Base-by-base conservation (phyloP, 1,140 invertebrate genomes). In the Cyclina sinensis region DNA sequence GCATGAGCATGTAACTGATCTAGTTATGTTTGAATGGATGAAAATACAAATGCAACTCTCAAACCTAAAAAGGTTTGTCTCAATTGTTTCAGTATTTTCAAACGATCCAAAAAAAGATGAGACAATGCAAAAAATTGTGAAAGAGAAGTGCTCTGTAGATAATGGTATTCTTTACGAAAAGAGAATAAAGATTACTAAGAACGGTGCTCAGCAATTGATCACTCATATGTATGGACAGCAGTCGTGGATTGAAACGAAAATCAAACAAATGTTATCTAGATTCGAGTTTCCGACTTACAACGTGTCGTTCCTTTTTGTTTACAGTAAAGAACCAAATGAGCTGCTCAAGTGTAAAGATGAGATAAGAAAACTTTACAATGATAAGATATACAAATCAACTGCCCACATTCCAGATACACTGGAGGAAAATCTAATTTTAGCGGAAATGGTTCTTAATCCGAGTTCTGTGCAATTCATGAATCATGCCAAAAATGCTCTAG, bases 401-500 rank as follows among this genome's bases (percentile, higher is more conserved):
- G 35, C 37, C 27, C 65, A 70, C 16, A 70, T 70, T 37, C 65
- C 65, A 7, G 65, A 70, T 16, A 70, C 65, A 4, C 1, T 16
- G 5, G 65, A 70, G 37, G 16, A 37, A n/a, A 70, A 39, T n/a
- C 9, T 70, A n/a, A 70, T 70, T 70, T 16, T 70, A 18, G 65
- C 65, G 12, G 65, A 70, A 70, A 70, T 70, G 65, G 37, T 70
- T 18, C 35, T 70, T 37, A 70, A 70, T 37, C 14, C 32, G 14
- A 70, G 37, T 70, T 70, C 65, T 18, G 14, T 70, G n/a, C 65
- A 70, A n/a, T 70, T 70, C 18, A 35, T 70, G 32, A 70, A 70
- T n/a, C 14, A 70, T 5, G 65, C 32, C 4, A 70, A 39, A 16
- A n/a, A 35, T 3, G 9, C 65, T 9, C 37, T 5, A 18, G 65